phyloP scores from a whole-genome alignment of 2,888 invertebrate genomes.

The Idaea straminata region DNA sequence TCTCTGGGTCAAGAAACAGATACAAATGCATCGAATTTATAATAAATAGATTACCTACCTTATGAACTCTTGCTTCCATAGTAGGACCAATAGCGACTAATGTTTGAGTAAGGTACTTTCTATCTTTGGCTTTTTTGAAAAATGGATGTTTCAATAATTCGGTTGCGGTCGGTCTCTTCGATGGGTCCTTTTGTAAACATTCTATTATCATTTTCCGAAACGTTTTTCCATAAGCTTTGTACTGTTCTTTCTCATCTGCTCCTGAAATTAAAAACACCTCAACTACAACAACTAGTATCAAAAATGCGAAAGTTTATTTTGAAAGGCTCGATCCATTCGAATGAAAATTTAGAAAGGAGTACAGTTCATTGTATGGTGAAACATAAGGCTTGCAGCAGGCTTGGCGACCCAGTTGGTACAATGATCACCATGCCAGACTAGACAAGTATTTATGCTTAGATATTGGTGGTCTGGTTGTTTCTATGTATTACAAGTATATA shows the following conservation, averaged over 20 bases:
- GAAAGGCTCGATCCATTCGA: neutral
- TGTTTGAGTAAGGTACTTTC: conserved; percentile 92
- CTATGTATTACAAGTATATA: no score
- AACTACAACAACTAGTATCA: no score
- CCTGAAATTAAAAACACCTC: conserved; percentile 52
- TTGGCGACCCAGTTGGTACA: no score
- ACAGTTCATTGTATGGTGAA: no score
- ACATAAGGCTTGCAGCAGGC: no score
- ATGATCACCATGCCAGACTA: no score
- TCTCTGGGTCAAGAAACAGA: no score
- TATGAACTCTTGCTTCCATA: conserved; percentile 93
- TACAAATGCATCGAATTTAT: no score
- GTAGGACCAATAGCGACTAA: conserved; percentile 92
- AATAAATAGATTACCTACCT: conserved; percentile 75
- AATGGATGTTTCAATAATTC: conserved; percentile 98
- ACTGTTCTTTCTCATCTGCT: conserved; percentile 98
- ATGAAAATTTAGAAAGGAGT: no score
- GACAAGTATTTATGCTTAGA: no score
- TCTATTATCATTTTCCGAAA: conserved; percentile 98
- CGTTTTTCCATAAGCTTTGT: conserved; percentile 98
- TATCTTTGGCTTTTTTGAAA: conserved; percentile 98
- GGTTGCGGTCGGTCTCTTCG: conserved; percentile 96
- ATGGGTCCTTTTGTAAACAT: conserved; percentile 97
- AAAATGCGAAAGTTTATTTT: no score
- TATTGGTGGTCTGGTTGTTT: no score